Base-by-base conservation (phyloP, 2,888 invertebrate species). In the Mythimna pallens region DNA sequence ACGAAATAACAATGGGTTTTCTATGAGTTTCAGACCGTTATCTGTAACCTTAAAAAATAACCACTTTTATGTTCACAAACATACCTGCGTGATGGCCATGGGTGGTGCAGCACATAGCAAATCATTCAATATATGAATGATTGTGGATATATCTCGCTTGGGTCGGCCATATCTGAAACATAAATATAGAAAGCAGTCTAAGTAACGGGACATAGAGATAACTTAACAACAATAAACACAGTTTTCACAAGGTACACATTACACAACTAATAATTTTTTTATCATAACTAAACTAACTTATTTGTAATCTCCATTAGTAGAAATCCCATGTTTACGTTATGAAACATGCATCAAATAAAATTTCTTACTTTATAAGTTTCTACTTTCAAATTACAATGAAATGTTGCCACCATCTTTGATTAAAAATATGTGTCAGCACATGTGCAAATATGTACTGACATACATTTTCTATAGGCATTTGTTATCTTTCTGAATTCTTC, bases 121-220 rank as follows among this genome's bases (percentile, higher is more conserved):
- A 95, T 99, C 99, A 94, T 99, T 99, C 85, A 99, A 96, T 93
- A 99, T 99, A 94, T 99, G 99, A 86, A 99, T 99, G 83, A 99
- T 99, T 62, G 99, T 99, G 73, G 98, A 98, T 89, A 99, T 99
- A 94, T 99, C 99, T 80, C 99, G 97, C 91, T 99, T 98, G 65
- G 99, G 99, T 86, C 98, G 97, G 17, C 99, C 99, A 90, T 98
- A 98, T 88, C 97, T 96, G 93, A 76, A 95, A 94, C 67, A 67
- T 65, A 54, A 63, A 76, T 68, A 76, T 55, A 66, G 66, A 79
- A 73, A 70, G 72, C 73, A 50, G 52, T 65, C 52, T 76, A 62
- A 85, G 63, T 73, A 75, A 82, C 1, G 14, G 65, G 17, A 75
- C 71, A 69, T 40, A 55, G 30, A 80, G 69, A 83, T 82, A 85